A percentile compares a stretch with the other conserved stretches of the same genome.
Conservation (phyloP, 1,140 invertebrate species). For the Octopus bimaculoides region DNA sequence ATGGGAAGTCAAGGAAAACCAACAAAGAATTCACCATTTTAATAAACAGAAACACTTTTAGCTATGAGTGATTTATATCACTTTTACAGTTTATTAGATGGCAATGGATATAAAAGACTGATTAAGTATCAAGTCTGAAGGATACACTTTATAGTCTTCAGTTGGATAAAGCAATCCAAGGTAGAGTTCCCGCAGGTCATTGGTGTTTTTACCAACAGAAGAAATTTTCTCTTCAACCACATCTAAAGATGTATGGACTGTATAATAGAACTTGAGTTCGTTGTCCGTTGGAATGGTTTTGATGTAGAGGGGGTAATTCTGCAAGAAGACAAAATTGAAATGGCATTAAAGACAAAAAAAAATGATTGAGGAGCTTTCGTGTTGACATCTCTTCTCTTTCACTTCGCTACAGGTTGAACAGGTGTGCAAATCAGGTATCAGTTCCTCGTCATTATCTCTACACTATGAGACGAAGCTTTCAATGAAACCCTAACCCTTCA, state of each 20-base stretch:
- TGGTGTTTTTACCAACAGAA: constrained; percentile 64
- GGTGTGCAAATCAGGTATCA: neutral
- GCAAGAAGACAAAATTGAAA: constrained; percentile 29
- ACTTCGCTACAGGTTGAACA: neutral
- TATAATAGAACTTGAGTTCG: constrained; percentile 87
- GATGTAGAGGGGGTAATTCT: constrained; percentile 87
- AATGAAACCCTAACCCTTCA: neutral
- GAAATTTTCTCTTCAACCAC: constrained; percentile 89
- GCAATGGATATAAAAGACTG: too few species aligned
- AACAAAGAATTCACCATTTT: neutral
- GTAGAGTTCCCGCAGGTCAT: constrained; percentile 75
- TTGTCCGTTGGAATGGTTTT: constrained; percentile 67
- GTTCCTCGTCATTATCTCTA: neutral
- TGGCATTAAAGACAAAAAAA: neutral
- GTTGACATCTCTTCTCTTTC: neutral
- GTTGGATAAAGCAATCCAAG: constrained; percentile 88
- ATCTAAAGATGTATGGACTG: constrained; percentile 90
- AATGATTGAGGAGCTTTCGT: neutral
- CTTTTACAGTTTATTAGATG: too few species aligned
- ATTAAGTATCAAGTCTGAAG: too few species aligned
- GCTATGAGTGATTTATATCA: too few species aligned
- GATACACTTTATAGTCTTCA: constrained; percentile 96
- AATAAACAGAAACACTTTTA: too few species aligned
- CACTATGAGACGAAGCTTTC: neutral
- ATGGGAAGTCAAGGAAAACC: constrained; percentile 34